phyloP scores from a whole-genome alignment of 2,888 invertebrate genomes.

The Augochlorella aurata region DNA sequence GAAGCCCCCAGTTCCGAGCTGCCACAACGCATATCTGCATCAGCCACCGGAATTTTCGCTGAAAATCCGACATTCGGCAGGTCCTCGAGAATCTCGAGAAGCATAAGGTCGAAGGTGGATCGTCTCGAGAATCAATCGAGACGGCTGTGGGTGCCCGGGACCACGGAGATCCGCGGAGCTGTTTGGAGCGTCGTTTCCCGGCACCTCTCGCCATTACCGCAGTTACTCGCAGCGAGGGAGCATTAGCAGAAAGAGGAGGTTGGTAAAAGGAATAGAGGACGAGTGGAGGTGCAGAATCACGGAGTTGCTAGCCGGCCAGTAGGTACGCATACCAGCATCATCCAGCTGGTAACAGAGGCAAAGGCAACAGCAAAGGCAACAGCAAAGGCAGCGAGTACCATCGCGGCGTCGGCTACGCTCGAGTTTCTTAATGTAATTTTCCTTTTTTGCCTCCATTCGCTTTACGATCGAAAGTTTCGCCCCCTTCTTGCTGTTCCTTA shows the following conservation, averaged over 20 bases:
- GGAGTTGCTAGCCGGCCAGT: constrained; percentile 46
- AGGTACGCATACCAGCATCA: constrained; percentile 58
- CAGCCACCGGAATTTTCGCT: no score
- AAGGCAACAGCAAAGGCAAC: not conserved
- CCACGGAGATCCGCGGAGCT: not conserved
- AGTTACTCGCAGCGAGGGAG: constrained; percentile 41
- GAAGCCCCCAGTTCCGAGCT: no score
- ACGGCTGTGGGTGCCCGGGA: not conserved
- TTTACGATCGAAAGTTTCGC: constrained; percentile 80
- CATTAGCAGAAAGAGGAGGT: constrained; percentile 29
- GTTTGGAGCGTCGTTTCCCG: constrained; percentile 27
- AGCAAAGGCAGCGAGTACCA: constrained; percentile 47
- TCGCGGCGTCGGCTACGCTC: constrained; percentile 66
- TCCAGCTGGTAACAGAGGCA: not conserved
- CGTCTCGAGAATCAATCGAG: constrained; percentile 27
- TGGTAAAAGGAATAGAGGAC: not conserved
- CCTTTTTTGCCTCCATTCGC: constrained; percentile 77
- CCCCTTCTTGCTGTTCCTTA: constrained; percentile 62
- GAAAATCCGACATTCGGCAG: no score
- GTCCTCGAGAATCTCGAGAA: no score
- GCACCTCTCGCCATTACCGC: constrained; percentile 36
- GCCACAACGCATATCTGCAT: no score
- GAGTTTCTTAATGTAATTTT: constrained; percentile 81
- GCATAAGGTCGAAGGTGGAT: no score
- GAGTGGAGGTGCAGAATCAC: constrained; percentile 13